Conservation (phyloP, 1,140 invertebrate species). For the Caenorhabditis briggsae region DNA sequence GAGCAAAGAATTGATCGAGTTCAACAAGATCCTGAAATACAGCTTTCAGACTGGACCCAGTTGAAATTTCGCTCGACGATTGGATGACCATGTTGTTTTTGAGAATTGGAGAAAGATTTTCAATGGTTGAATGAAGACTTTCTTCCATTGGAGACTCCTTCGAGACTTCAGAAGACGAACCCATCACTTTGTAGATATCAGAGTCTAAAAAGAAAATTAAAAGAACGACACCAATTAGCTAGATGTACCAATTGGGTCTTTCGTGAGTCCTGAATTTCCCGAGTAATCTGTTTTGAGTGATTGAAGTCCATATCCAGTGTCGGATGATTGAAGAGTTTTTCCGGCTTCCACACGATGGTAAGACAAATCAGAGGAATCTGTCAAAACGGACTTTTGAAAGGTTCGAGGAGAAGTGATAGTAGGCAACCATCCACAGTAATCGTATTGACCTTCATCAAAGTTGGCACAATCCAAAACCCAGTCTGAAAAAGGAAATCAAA, state of each 20-base stretch:
- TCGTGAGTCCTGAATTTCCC: background rate
- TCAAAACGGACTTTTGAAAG: background rate
- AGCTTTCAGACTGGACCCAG: slow-evolving; percentile 20
- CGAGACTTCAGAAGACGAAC: background rate
- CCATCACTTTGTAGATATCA: background rate
- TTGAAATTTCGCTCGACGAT: background rate
- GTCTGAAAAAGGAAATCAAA: background rate
- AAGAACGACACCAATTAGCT: background rate
- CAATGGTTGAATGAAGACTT: slow-evolving; percentile 21
- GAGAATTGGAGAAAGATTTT: slow-evolving; percentile 35
- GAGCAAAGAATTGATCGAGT: slow-evolving; percentile 21
- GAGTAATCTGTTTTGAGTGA: slow-evolving; percentile 31
- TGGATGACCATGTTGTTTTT: background rate
- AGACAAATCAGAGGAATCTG: background rate
- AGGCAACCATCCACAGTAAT: slow-evolving; percentile 35
- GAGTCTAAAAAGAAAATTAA: background rate
- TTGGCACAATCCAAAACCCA: slow-evolving; percentile 23
- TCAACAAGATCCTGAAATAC: slow-evolving; percentile 33
- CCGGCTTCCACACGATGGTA: background rate
- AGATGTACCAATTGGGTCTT: slow-evolving; percentile 11
- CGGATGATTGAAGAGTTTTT: slow-evolving; percentile 8
- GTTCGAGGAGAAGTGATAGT: background rate
- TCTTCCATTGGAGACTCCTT: background rate
- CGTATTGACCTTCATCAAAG: slow-evolving; percentile 1
- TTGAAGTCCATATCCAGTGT: slow-evolving; percentile 32